A percentile compares a stretch with the other conserved stretches of the same genome.
Conservation (phyloP, 2,888 invertebrate species). For the Bellardia bayeri region DNA sequence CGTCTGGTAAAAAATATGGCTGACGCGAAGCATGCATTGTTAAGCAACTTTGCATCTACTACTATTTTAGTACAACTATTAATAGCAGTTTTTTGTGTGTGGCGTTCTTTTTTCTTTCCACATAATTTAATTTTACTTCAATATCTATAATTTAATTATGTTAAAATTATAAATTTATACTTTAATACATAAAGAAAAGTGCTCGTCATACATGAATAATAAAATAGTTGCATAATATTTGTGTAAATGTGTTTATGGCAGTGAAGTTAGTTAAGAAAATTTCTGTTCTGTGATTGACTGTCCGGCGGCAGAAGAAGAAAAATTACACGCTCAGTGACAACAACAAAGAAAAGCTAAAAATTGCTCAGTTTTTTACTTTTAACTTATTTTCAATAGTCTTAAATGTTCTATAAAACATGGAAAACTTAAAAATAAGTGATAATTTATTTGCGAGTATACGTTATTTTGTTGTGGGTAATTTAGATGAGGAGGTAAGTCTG, state of each 20-base stretch:
- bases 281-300: conserved; percentile 40
- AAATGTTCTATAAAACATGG: conserved; percentile 77
- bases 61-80: too few species aligned
- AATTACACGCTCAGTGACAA: conserved; percentile 60
- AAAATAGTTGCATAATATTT: conserved; percentile 32
- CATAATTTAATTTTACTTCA: conserved; percentile 57
- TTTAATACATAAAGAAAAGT: conserved; percentile 26
- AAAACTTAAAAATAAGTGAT: conserved; percentile 82
- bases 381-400: background rate
- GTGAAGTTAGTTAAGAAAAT: conserved; percentile 28
- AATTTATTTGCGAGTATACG: conserved; percentile 92
- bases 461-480: conserved; percentile 92
- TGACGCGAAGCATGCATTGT: too few species aligned
- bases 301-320: conserved; percentile 51
- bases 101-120: conserved; percentile 76
- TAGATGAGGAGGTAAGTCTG: conserved; percentile 88
- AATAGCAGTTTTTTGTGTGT: conserved; percentile 73
- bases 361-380: background rate
- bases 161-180: conserved; percentile 35
- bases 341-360: conserved; percentile 56
- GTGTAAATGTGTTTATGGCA: background rate
- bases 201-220: background rate
- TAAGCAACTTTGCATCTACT: too few species aligned
- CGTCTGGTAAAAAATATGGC: too few species aligned
- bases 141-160: conserved; percentile 55